Evolutionary conservation across 1,140 invertebrate genomes (phyloP), one percentile per base, ranked within the genome.

Genomic region (Drosophila aff.): DNA sequence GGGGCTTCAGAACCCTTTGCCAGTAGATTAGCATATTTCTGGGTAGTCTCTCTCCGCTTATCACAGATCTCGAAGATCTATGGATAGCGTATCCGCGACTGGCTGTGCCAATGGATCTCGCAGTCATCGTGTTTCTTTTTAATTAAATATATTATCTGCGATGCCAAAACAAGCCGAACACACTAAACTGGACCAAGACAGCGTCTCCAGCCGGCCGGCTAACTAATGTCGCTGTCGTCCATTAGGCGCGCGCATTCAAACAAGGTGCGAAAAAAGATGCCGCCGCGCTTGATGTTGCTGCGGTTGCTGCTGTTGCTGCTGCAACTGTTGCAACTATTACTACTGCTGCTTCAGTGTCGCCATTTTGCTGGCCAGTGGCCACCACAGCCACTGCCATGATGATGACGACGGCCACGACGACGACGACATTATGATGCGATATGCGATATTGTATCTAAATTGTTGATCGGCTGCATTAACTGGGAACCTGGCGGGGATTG

Each of bases 401-500:
- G 61, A 57, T 38, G 49, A 75, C 26, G n/a, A 50, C 16, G 49
- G 16, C 50, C 11, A 36, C 31, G 44, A 80, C 82, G 76, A 80
- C 82, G 76, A 71, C 74, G 65, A 84, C 85, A 90, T 91, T 90
- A 90, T 90, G 85, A 90, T 90, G 85, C 86, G 86, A 90, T 89
- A 89, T 89, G 85, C 85, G 85, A 90, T 90, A 90, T 91, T 85
- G 84, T 90, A 90, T 90, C 85, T 90, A 90, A 90, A 90, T 90
- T 90, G 85, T 91, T 90, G 86, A 90, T 90, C 85, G 85, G 71
- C 72, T 91, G 85, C 85, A 76, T 90, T 82, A 81, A 67, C 76
- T 63, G 40, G 49, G 36, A 40, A 57, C 49, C 40, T 7, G 53
- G 49, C 15, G 23, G 46, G 28, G 16, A 31, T 26, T 47, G 23